Base-by-base conservation (phyloP, 2,888 invertebrate species). In the Clusia tigrina region DNA sequence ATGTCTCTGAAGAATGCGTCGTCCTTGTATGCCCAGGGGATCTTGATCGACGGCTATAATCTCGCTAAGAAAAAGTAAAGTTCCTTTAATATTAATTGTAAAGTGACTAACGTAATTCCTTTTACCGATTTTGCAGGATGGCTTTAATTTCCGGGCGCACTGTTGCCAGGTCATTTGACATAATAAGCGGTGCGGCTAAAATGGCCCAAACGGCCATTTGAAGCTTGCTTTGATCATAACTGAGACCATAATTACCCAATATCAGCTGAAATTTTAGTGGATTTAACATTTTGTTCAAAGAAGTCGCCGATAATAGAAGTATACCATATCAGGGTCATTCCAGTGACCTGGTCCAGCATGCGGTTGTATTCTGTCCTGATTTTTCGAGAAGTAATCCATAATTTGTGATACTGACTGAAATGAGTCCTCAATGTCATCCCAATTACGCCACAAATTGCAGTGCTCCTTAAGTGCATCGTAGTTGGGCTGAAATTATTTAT, bases 131-230 rank as follows among this genome's bases (percentile, higher is more conserved):
- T 62, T 87, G 85, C 18, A 92, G 81, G 67, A 92, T 87, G 3
- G 84, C 85, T 72, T 86, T 88, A 60, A 88, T 87, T 73, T 86
- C 86, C 0, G 86, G 85, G 15, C 83, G 80, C 18, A 92, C 87
- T n/a, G 80, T 82, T n/a, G 87, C 80, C 61, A 92, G 84, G 81
- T 92, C 90, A 46, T 86, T 87, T 0, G 91, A 91, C 87, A 92
- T 90, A 24, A 92, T 84, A 3, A 92, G 79, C 0, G 91, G 91
- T 0, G 91, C 88, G 1, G 91, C 90, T 80, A 91, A 84, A 52
- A 91, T 83, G 0, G 90, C 85, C 91, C 92, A 92, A 64, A 92
- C 83, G 1, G 90, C 90, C 90, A 92, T 90, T 84, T 92, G 92
- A 0, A 87, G 84, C 78, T 87, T 86, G 68, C 89, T 87, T 81